Evolutionary conservation across 2,113 vertebrate species (phyloP), one percentile per base, ranked within the genome.

Genomic region (Dipodomys ordii): DNA sequence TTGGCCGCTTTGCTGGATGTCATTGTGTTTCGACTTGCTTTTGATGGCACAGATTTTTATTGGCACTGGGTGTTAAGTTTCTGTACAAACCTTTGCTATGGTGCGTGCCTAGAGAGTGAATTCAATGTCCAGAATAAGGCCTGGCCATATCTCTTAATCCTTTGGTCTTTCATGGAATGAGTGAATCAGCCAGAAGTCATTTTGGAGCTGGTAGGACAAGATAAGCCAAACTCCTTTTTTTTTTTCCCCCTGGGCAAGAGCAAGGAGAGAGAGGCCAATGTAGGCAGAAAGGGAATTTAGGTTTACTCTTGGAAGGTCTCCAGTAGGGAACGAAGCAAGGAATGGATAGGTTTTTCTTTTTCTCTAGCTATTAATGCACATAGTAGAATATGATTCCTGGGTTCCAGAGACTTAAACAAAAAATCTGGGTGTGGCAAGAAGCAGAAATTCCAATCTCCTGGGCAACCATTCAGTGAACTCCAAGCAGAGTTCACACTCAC

Each of bases 11-110:
- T 23, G 46, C 74, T 46, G 81, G n/a, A 81, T 86, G 32, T 44
- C 74, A 0, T 46, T 87, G 87, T 64, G 91, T 23, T 92, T 89
- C 91, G 83, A 85, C 80, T 93, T 72, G 72, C 88, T 73, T 94
- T 81, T 69, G 73, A 90, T 91, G 74, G 80, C 86, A 91, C 32
- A 18, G 88, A 49, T 74, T 68, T 39, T 79, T 60, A 22, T 30
- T 93, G 69, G 89, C 72, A 92, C 68, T 78, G 49, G 32, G 90
- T 73, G 28, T 95, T 60, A 9, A 39, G 74, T 88, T 96, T 95
- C 62, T 49, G 30, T 67, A 28, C 32, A 90, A 68, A 94, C 68
- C 67, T 91, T 91, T 84, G 28, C 49, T 71, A 27, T 12, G 20
- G 82, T 87, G 15, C 13, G 1, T 44, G 84, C 72, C 19, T 20